Evolutionary conservation across 1,140 invertebrate genomes (phyloP), one percentile per base, ranked within the genome.

Genomic region (Aphelenchoides avenae): DNA sequence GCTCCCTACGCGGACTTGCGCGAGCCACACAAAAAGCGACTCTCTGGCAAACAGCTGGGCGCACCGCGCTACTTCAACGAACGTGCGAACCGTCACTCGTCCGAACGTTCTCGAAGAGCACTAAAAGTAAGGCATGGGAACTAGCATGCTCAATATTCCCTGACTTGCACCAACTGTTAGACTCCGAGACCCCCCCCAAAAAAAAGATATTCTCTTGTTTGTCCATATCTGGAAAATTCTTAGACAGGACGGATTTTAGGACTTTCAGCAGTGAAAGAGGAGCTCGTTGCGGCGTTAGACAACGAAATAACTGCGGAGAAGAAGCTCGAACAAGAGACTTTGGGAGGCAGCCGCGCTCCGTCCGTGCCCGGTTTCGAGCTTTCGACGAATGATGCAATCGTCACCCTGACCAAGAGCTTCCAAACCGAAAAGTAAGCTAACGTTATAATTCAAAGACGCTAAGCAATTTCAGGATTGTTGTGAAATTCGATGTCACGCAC

Each of bases 401-500:
- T 77, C 24, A 43, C 55, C 3, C 57, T 77, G 13, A 72, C 70
- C 15, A 75, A 75, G 57, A 68, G 43, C 27, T 58, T 75, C 47
- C 66, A 64, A 24, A 54, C 42, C 33, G 73, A 75, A 42, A 70
- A 68, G 70, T 73, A 29, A 18, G 66, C 30, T 11, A 13, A 27
- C 7, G 1, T 49, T 33, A 30, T 34, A 11, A 51, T 15, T 11
- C 6, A 42, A 13, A 30, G 24, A 11, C 29, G 5, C 18, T 34
- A 9, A 50, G 13, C 27, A 1, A 49, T 65, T 70, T 27, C n/a
- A 71, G 69, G 13, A 75, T 75, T 63, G 29, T 60, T 7, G 75
- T 77, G 6, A 47, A 61, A 9, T 70, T 76, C 50, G 76, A 77
- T 43, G 75, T 75, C 9, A 75, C 74, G 39, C 72, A 77, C 31